Conservation (phyloP, 2,113 vertebrate species). For the Dasypus novemcinctus region DNA sequence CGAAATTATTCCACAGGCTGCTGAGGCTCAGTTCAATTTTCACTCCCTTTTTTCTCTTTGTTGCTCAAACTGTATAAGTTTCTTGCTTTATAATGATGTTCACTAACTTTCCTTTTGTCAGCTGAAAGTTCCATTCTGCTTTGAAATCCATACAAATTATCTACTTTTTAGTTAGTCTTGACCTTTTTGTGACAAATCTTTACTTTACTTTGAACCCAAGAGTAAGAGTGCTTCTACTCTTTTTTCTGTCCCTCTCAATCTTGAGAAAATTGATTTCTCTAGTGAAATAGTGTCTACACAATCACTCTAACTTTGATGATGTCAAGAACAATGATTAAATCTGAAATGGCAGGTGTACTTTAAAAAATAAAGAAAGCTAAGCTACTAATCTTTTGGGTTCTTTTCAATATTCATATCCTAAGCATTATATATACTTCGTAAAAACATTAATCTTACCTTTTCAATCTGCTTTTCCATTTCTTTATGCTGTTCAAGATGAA, state of each 20-base stretch:
- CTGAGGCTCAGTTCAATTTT: neutral
- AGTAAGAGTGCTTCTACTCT: neutral
- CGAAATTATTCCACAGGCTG: neutral
- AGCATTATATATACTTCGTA: neutral
- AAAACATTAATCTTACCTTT: constrained; percentile 83
- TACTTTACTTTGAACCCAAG: neutral
- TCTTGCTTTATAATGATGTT: constrained; percentile 18
- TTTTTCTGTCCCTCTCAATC: neutral
- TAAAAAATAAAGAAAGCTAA: constrained; percentile 15
- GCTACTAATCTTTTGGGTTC: constrained; percentile 14
- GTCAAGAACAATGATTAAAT: constrained; percentile 1
- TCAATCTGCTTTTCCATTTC: constrained; percentile 90
- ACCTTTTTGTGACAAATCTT: neutral
- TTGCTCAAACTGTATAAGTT: neutral
- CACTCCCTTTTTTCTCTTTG: neutral
- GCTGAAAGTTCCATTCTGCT: neutral
- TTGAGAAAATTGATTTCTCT: neutral
- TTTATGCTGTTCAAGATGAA: constrained; percentile 85
- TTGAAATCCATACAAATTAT: neutral
- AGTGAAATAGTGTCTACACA: neutral
- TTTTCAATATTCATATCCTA: constrained; percentile 21
- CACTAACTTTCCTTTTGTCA: neutral
- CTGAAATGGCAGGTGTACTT: neutral
- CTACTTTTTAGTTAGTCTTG: neutral
- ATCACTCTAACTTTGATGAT: constrained; percentile 37